Base-by-base conservation (phyloP, 2,888 invertebrate species). In the Cheilosia pagana region DNA sequence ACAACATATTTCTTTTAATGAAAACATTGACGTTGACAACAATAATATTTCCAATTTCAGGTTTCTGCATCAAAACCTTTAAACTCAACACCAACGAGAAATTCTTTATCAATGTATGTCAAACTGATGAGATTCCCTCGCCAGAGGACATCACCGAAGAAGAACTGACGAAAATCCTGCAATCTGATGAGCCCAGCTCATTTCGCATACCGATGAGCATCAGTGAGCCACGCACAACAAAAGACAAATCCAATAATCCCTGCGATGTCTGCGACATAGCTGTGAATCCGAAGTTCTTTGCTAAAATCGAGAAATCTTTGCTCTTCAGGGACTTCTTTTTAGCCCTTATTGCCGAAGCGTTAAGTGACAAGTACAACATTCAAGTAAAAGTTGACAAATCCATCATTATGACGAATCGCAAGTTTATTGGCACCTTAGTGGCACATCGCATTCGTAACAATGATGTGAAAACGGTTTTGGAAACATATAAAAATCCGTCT, bases 151-250 rank as follows among this genome's bases (percentile, higher is more conserved):
- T 96, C 48, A 93, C 94, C 1, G 94, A 95, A 89, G 94, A 94
- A 70, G 95, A 96, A 88, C 92, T 97, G 1, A 92, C 94, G 87
- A 93, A 94, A 76, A 94, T 96, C 70, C 91, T 97, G 25, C 89
- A 90, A 82, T 95, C 95, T 0, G 94, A 94, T 71, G 95, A 95
- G 62, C 94, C 95, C 0, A 94, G 95, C 3, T 94, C 94, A 57
- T 98, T 95, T 91, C 93, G 95, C 83, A 95, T 98, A 53, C 98
- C 98, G 0, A 96, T 98, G 96, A 98, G 98, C 90, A 95, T 98
- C 86, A 97, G 97, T 0, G 95, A 96, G 89, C 94, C 96, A 4
- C 95, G 95, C 87, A 93, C 93, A 6, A 97, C 97, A 89, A 92
- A 93, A 23, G 98, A 98, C 90, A 97, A 96, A 90, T 93, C 94